Conservation (phyloP, 1,140 invertebrate species). For the Limonius californicus region DNA sequence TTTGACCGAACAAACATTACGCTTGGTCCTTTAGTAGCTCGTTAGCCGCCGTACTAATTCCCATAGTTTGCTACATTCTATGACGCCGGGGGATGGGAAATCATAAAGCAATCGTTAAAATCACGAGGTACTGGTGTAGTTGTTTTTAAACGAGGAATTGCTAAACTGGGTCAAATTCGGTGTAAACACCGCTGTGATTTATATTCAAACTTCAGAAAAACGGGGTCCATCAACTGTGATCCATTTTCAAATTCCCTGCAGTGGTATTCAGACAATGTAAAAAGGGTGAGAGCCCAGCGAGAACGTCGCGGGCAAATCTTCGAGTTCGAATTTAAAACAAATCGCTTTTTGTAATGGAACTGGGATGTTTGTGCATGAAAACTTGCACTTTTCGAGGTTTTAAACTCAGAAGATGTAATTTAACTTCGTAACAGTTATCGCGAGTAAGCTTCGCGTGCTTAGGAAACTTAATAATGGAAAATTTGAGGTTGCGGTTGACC, state of each 20-base stretch:
- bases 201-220: too few species aligned
- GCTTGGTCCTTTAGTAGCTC: constrained; percentile 5
- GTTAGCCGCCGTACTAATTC: constrained; percentile 5
- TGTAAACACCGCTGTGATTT: not conserved
- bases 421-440: constrained; percentile 11
- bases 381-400: not conserved
- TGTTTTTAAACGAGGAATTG: not conserved
- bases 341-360: too few species aligned
- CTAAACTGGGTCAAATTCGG: not conserved
- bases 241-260: too few species aligned
- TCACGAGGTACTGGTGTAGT: not conserved
- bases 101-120: constrained; percentile 9
- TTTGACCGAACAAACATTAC: constrained; percentile 6
- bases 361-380: too few species aligned
- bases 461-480: constrained; percentile 12
- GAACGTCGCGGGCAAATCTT: too few species aligned
- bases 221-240: too few species aligned
- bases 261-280: too few species aligned
- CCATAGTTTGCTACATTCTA: constrained; percentile 2
- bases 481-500: constrained; percentile 11
- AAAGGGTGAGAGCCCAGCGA: too few species aligned
- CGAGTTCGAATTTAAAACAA: too few species aligned
- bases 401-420: not conserved
- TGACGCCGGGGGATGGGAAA: not conserved
- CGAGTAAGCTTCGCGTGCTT: constrained; percentile 8